Evolutionary conservation across 2,113 vertebrate genomes (phyloP), one percentile per base, ranked within the genome.

Genomic region (Myrmecobius fasciatus): DNA sequence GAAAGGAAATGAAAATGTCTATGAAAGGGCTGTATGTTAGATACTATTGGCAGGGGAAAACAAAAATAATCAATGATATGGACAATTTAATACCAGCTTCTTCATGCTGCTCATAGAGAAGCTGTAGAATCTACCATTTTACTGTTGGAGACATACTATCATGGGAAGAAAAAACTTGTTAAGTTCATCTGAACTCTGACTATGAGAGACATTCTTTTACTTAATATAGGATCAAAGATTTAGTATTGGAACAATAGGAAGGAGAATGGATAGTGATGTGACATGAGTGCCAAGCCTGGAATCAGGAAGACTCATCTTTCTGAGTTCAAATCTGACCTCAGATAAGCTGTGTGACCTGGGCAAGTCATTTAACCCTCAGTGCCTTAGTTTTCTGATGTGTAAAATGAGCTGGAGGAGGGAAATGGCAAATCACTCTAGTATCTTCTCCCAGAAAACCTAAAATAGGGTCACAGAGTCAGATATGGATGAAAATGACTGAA

Each of bases 1-100:
- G 90, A 95, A 92, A 94, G 67, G 28, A 96, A 20, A 48, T 91
- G 28, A 43, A 1, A 75, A 12, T 95, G 25, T 47, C 11, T 89
- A 24, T 20, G 52, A 20, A 90, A 52, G 52, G 88, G 53, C 52
- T 47, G 46, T 94, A 54, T 60, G 48, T 53, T 94, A 90, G 60
- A 92, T 92, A 52, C 12, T 36, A 36, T 2, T 47, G 91, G 60
- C 48, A 52, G 17, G 26, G 52, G 52, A 90, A 92, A 31, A 54
- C 14, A 52, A 24, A 95, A 56, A 47, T 95, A 92, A 93, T 51
- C 43, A 56, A 96, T 52, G 90, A 26, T 46, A 8, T 14, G 25
- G 26, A 83, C 28, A 49, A 36, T 11, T 56, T 94, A 52, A 12
- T 25, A 52, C 60, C 89, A 90, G 2, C 46, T 93, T 91, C 89